phyloP scores from a whole-genome alignment of 2,888 invertebrate species.

The Thumatha senex region DNA sequence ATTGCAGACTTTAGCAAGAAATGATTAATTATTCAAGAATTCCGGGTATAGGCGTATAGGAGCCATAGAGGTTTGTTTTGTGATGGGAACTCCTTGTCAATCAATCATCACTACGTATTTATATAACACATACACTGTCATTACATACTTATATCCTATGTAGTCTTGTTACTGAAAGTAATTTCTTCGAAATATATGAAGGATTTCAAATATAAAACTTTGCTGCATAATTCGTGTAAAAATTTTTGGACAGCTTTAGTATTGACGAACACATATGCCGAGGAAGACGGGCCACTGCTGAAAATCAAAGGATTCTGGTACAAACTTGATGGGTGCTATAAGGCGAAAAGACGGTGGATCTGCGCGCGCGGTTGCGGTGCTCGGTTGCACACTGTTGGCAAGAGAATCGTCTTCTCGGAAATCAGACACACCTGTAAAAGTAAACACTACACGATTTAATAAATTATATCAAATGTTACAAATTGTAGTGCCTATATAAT shows the following conservation, averaged over 20 bases:
- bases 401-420: conserved; percentile 67
- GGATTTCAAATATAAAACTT: no score
- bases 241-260: conserved; percentile 34
- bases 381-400: conserved; percentile 69
- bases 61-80: no score
- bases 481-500: not conserved
- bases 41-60: no score
- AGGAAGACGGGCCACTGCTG: conserved; percentile 45
- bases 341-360: conserved; percentile 66
- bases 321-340: conserved; percentile 62
- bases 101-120: no score
- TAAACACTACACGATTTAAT: conserved; percentile 56
- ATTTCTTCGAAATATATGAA: no score
- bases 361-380: conserved; percentile 75
- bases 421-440: conserved; percentile 59
- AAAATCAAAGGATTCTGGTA: conserved; percentile 72
- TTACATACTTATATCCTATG: no score
- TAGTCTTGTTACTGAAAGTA: no score
- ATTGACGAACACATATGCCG: conserved; percentile 25
- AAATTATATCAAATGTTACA: not conserved
- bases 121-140: no score
- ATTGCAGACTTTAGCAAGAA: no score
- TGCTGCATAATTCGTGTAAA: conserved; percentile 22
- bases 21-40: no score
- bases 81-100: no score